Base-by-base conservation (phyloP, 2,797 vertebrate genomes). In the Notolabrus celidotus region DNA sequence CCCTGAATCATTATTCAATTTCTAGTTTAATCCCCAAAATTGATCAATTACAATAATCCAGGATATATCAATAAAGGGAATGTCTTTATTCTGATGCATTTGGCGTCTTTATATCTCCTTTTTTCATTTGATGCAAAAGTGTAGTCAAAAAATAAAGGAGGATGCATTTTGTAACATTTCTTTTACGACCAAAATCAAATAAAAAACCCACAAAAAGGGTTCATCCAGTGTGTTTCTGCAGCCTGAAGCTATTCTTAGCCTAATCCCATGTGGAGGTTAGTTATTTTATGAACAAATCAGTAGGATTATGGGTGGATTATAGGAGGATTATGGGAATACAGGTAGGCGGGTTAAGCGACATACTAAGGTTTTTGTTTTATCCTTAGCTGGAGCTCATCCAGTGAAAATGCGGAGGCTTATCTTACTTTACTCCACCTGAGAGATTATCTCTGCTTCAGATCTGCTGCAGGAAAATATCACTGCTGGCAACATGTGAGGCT, bases 271-370 rank as follows among this genome's bases (percentile, higher is more conserved):
- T 46, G 45, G 20, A 29, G 31, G 22, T 15, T 27, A 1, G 20
- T 36, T 43, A 14, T 64, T 46, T 36, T 42, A 7, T 20, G 25
- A 72, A 52, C 45, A 52, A 27, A 50, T 58, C 22, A 31, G 42
- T 0, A 9, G 69, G 69, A 73, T 73, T 55, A 68, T n/a, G 14
- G 0, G 22, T 25, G 46, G 46, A 47, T 47, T 47, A 47, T 16
- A 15, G 41, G 10, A 34, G 65, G 65, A 54, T 77, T 62, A 52
- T 9, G 31, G 19, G 3, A 20, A 42, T 47, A 42, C 8, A 27
- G 25, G 38, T 39, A 53, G 46, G 55, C 49, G 19, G 54, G 54
- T 67, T 15, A 49, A 42, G 17, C 14, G 20, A 69, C 59, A 69
- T 61, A 23, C 5, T 12, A 19, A 23, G 47, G 47, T 36, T 49